Conservation (phyloP, 2,888 invertebrate genomes). For the Leistus spinibarbis region DNA sequence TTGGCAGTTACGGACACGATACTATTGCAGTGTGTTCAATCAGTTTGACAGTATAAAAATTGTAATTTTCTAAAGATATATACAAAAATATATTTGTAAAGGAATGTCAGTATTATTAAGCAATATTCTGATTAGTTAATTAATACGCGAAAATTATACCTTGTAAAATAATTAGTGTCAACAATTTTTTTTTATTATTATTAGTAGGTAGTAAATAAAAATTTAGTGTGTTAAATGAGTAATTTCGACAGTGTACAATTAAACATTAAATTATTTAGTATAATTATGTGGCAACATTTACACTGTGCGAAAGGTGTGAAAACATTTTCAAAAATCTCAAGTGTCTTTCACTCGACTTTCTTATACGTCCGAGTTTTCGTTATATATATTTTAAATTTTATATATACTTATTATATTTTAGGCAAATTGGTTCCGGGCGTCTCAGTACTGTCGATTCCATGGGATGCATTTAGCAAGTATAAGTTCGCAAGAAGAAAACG, state of each 20-base stretch:
- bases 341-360: too few relatives aligned
- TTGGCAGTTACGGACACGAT: too few relatives aligned
- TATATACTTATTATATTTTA: constrained; percentile 56
- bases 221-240: not conserved
- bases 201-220: not conserved
- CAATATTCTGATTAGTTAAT: not conserved
- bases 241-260: not conserved
- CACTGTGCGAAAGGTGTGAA: too few relatives aligned
- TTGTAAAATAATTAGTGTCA: not conserved
- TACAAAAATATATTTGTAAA: not conserved
- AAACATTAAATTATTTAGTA: too few relatives aligned
- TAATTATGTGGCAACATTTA: constrained; percentile 17
- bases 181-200: not conserved
- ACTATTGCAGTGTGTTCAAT: too few relatives aligned
- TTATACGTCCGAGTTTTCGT: too few relatives aligned
- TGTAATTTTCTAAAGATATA: not conserved
- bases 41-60: too few relatives aligned
- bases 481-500: constrained; percentile 88
- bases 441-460: constrained; percentile 90
- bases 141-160: not conserved
- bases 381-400: too few relatives aligned
- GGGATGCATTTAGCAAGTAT: constrained; percentile 93
- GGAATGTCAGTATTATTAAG: not conserved
- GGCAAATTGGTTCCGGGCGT: constrained; percentile 93
- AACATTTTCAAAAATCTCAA: too few relatives aligned